Evolutionary conservation across 1,140 invertebrate genomes (phyloP), one percentile per base, ranked within the genome.

Genomic region (Pseudobourletiella spinata): DNA sequence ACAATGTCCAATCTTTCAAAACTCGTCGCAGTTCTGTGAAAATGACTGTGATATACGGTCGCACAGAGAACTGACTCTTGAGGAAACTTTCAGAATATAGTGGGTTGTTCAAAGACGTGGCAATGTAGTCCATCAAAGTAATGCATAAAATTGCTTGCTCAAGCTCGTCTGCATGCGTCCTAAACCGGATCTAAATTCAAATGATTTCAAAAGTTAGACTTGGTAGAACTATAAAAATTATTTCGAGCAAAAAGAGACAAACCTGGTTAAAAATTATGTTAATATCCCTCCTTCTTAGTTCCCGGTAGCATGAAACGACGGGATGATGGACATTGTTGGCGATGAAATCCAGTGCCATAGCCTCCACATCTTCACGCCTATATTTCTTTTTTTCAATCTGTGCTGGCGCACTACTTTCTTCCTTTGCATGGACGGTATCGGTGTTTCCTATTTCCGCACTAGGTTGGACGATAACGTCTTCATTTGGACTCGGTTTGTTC

Each of bases 81-180:
- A 46, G 28, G 48, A 51, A 52, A 48, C 16, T 46, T 24, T 64
- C 57, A 3, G 35, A 29, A 24, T 64, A 64, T 1, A 64, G 18
- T 29, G 63, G 63, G 39, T 64, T 64, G 4, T 56, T 59, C 11
- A 54, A 20, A 25, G 3, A 22, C 14, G 51, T 56, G 0, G 57
- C 63, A 1, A 64, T 39, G 15, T 59, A 48, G 44, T 64, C 63
- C n/a, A 64, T 54, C 16, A 64, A 26, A 22, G 46, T 51, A 11
- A 64, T 26, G 28, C 48, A 59, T 2, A 59, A 16, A 16, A 64
- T n/a, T 24, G 50, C 50, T 50, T 64, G 63, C 29, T 64, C 63
- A 16, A 64, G 43, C 18, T 30, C 30, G 18, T 30, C 35, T 35
- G n/a, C 39, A 15, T 32, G 18, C 6, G 20, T 55, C 39, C 60